phyloP scores from a whole-genome alignment of 2,888 invertebrate species.

The Macaria notata region DNA sequence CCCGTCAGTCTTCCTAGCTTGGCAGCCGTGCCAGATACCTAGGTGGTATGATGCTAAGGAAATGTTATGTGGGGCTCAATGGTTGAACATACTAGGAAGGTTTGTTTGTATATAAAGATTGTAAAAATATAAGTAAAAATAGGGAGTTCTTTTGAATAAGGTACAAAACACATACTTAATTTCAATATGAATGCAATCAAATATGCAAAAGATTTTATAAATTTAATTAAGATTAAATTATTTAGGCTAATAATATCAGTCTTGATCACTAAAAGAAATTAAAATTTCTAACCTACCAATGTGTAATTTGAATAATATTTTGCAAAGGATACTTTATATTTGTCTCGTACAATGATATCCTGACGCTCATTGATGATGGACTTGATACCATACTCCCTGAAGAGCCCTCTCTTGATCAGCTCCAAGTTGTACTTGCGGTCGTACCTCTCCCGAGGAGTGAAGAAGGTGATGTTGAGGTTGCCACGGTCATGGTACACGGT shows the following conservation, averaged over 20 bases:
- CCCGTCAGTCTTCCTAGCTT: conserved; percentile 93
- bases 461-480: conserved; percentile 96
- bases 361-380: conserved; percentile 90
- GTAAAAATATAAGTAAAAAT: no score
- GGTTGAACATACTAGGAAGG: no score
- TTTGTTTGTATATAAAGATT: no score
- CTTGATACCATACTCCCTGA: conserved; percentile 90
- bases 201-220: no score
- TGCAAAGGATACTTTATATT: conserved; percentile 86
- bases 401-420: conserved; percentile 91
- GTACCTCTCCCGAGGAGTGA: conserved; percentile 91
- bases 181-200: no score
- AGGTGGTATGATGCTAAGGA: conserved; percentile 42
- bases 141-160: no score
- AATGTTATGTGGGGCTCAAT: conserved; percentile 5
- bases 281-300: background rate
- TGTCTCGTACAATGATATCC: conserved; percentile 91
- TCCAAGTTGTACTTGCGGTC: conserved; percentile 94
- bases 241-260: no score
- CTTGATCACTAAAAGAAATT: background rate
- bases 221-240: no score
- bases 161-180: no score
- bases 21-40: conserved; percentile 98
- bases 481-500: conserved; percentile 98
- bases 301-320: conserved; percentile 9